Evolutionary conservation across 53 echinoderm and acorn worm species (phyloP), one percentile per base, ranked within the genome.

Genomic region (Echinarachnius parma): DNA sequence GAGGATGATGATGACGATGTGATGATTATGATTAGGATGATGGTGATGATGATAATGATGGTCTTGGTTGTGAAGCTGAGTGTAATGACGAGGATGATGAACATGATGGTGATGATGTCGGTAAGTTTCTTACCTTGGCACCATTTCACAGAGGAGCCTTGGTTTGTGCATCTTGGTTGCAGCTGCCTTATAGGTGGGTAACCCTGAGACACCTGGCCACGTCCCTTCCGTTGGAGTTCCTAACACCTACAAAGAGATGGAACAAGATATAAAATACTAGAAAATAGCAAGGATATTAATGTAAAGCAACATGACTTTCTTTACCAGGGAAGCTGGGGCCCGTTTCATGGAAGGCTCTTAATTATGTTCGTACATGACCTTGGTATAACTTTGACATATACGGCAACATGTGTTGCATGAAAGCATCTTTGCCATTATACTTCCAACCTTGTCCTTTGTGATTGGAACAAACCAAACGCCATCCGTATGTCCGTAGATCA

Each of bases 211-310:
- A 42, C 88, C 91, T 13, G 84, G 91, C 89, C 88, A 98, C 2
- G 79, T 85, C 10, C 67, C 54, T 35, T 92, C 91, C 24, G 85
- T 82, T 61, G 98, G 98, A 15, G 88, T 92, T 23, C 98, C 98
- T 31, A 92, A 56, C 23, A 96, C 62, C 96, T 92, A 58, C 21
- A 59, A n/a, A n/a, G n/a, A 72, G 37, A 35, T 42, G 10, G 30
- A 16, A 37, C 1, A 5, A 24, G 15, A 77, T 30, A 61, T 0
- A 60, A 31, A 14, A 25, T 4, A 76, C 46, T 31, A 18, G 1
- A 39, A 31, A 74, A 8, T 0, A 14, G 59, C 18, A 9, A 53
- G 14, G 54, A 24, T 22, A 0, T 7, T 2, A 4, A 49, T 49
- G 2, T n/a, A 18, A 13, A 13, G 5, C 8, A 14, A 42, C 8